phyloP scores from a whole-genome alignment of 2,888 invertebrate species.

The Thereva unica region DNA sequence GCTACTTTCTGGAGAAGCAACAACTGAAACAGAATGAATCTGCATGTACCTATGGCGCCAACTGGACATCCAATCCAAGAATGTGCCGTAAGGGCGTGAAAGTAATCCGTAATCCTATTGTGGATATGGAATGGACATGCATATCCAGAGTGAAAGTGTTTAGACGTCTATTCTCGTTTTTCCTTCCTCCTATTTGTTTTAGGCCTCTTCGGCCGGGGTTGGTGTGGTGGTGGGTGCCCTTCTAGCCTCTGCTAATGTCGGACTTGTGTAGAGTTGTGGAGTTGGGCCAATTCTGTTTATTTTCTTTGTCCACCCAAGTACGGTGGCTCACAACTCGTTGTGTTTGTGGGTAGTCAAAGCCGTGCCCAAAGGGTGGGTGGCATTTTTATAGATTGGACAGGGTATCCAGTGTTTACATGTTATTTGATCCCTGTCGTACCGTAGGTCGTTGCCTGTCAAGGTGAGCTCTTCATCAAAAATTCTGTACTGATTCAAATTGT shows the following conservation, averaged over 20 bases:
- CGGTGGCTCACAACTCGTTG: too few species aligned
- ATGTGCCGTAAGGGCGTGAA: constrained; percentile 6
- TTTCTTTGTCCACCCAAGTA: too few species aligned
- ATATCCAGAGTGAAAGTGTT: constrained; percentile 24
- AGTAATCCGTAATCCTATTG: constrained; percentile 31
- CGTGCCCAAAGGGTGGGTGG: too few species aligned
- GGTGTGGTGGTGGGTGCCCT: neutral
- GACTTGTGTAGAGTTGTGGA: constrained; percentile 7
- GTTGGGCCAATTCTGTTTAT: constrained; percentile 9
- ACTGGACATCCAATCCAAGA: constrained; percentile 10
- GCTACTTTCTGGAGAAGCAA: neutral
- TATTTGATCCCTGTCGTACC: too few species aligned
- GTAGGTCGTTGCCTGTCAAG: too few species aligned
- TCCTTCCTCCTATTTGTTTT: neutral
- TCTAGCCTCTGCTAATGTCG: constrained; percentile 13
- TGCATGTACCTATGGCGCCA: constrained; percentile 16
- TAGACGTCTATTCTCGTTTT: constrained; percentile 6
- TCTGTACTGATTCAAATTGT: too few species aligned
- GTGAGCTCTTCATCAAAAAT: too few species aligned
- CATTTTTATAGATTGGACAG: too few species aligned
- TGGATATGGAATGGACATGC: neutral
- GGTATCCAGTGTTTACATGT: too few species aligned
- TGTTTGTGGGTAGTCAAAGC: too few species aligned
- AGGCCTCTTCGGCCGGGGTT: neutral
- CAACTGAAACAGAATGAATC: neutral